Base-by-base conservation (phyloP, 2,797 vertebrate species). In the Vireo griseus region DNA sequence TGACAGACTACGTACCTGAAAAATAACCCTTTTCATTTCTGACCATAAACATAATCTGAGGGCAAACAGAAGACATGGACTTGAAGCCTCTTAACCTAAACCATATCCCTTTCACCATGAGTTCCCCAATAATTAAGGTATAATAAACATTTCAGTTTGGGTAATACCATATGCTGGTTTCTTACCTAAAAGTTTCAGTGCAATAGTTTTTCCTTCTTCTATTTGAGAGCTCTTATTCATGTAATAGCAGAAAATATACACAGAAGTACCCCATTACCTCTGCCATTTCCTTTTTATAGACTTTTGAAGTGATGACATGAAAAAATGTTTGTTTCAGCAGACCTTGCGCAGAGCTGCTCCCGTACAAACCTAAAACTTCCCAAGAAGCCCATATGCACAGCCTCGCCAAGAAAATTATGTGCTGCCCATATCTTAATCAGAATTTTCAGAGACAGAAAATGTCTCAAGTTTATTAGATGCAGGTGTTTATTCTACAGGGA, bases 271-370 rank as follows among this genome's bases (percentile, higher is more conserved):
- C 18, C 26, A 9, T 22, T 68, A 54, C 10, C 12, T 44, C 74
- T 76, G 17, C 13, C 29, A 35, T 73, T 84, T 92, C 74, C 48
- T 88, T 92, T 75, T n/a, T 14, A 69, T 7, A 47, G 0, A 2
- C 20, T 75, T 86, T 15, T 24, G 59, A 8, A 29, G 12, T 1
- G 5, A 40, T 1, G 0, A 52, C 44, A 67, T 0, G 3, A 68
- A 61, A 61, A 84, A 47, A 71, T 2, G 1, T 77, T 65, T 62
- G 40, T 40, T 80, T 73, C 39, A 40, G 50, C 42, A 71, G n/a
- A 51, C 47, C 68, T 79, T 37, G 29, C 1, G 4, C 31, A 67
- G 55, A 84, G 67, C 40, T 55, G 12, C 21, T 76, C 52, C 57
- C 6, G 5, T 4, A 8, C 26, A 59, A 81, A 81, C 57, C 24